Evolutionary conservation across 2,797 vertebrate species (phyloP), one percentile per base, ranked within the genome.

Genomic region (Sphaeramia orbicularis): DNA sequence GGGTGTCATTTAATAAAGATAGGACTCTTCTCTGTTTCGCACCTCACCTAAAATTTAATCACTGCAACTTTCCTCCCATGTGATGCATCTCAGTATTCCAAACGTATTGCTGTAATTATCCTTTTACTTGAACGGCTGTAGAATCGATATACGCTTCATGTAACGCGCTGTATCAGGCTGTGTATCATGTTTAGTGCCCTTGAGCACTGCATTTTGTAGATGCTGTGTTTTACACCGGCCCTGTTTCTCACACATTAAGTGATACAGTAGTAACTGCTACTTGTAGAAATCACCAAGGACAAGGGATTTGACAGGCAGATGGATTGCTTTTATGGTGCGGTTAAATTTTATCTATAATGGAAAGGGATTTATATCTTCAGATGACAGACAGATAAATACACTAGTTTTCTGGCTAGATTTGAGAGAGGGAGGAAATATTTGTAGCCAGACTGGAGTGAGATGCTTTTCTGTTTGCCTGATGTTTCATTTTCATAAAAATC

Each of bases 221-320:
- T 42, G 51, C 52, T 53, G 41, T 30, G 6, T 55, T 51, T 54
- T 19, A 19, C 8, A 61, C 10, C 27, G 30, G 8, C 16, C 42
- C 50, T 19, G 15, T 53, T 74, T 52, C 64, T 45, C 36, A 24
- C 56, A 47, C 53, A 27, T 57, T 15, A 67, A 54, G 13, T 59
- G 36, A 56, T 43, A 30, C 19, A 62, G 27, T 47, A 65, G 49
- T 51, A 66, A 38, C 42, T 58, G 49, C 24, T 55, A 48, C 61
- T 60, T 59, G 63, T 59, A 54, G 18, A 55, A 70, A 40, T 32
- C 50, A 63, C 41, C 38, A 64, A 69, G 68, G 71, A 61, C 53
- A 64, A 56, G 8, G 10, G 57, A 56, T 55, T 16, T 61, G 54
- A 40, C 74, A 72, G 53, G 44, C 40, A 65, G 69, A 82, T 80